Evolutionary conservation across 2,797 vertebrate species (phyloP).

Genomic region (Hypotaenidia philippensis): DNA sequence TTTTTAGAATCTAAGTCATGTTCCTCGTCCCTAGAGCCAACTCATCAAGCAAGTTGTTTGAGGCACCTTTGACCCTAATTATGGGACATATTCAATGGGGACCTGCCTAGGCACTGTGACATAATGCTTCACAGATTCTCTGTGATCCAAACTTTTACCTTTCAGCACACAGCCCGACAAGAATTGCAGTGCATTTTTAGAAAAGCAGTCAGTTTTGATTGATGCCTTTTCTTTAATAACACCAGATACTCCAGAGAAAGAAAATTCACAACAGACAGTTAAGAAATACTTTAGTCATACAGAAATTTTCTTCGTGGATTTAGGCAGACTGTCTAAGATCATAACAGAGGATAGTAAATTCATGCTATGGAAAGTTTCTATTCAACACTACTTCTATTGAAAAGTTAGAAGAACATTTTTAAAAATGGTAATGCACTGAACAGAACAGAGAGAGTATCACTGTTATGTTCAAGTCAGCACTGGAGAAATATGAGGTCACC

Average conservation of each 20-base stretch:
- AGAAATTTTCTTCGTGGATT: neutral
- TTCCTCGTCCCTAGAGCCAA: neutral
- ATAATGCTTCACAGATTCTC: neutral
- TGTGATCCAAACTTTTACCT: neutral
- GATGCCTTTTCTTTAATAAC: neutral
- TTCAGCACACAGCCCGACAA: neutral
- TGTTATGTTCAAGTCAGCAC: neutral
- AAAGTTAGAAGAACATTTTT: neutral
- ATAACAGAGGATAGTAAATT: neutral
- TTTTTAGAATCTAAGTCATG: neutral
- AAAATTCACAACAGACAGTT: neutral
- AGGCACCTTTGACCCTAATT: neutral
- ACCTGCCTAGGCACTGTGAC: neutral
- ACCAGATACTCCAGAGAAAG: neutral
- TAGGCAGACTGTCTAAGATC: neutral
- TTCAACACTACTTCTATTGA: neutral
- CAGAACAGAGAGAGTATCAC: neutral
- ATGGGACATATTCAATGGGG: neutral
- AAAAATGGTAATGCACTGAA: accelerated
- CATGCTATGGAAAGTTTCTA: neutral
- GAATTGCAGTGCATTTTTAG: neutral
- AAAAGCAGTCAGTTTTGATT: neutral
- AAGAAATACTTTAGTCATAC: neutral
- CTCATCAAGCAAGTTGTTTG: neutral
- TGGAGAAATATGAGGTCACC: neutral